Percentiles rank a stretch among this genome's conserved stretches.
Conservation (phyloP, 92 coral and sea anemone species). For the Epizoanthus ramosus region DNA sequence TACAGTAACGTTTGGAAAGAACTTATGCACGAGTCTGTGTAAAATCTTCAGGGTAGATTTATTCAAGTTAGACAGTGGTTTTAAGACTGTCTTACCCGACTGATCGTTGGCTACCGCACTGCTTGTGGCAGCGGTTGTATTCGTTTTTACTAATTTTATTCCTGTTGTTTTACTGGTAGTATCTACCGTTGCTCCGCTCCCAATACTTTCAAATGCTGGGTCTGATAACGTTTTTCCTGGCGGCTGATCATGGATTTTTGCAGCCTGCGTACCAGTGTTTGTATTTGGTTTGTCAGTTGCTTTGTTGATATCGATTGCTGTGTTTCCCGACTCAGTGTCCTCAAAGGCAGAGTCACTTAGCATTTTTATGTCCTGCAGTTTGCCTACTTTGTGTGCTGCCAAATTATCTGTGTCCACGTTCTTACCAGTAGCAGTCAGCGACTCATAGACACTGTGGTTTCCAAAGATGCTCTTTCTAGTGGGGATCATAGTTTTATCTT, state of each 20-base stretch:
- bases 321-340: conserved; percentile 11
- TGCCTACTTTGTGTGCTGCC: background rate
- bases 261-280: conserved; percentile 7
- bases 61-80: conserved; percentile 30
- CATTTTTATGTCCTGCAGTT: conserved; percentile 2
- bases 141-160: too few relatives aligned
- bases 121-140: background rate
- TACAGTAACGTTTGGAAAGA: conserved; percentile 28
- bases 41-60: conserved; percentile 28
- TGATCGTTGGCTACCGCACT: background rate
- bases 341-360: conserved; percentile 31
- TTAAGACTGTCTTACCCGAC: conserved; percentile 26
- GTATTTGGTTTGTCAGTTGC: background rate
- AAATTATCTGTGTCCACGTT: background rate
- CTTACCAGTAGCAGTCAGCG: conserved; percentile 15
- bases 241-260: background rate
- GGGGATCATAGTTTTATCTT: conserved; percentile 3
- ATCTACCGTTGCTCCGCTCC: background rate
- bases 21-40: conserved; percentile 35
- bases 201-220: background rate
- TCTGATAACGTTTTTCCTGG: background rate
- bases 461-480: conserved; percentile 27
- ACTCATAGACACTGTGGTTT: conserved; percentile 30
- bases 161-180: background rate
- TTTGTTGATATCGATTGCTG: background rate